Conservation (phyloP, 2,888 invertebrate species). For the Pollenia amentaria region DNA sequence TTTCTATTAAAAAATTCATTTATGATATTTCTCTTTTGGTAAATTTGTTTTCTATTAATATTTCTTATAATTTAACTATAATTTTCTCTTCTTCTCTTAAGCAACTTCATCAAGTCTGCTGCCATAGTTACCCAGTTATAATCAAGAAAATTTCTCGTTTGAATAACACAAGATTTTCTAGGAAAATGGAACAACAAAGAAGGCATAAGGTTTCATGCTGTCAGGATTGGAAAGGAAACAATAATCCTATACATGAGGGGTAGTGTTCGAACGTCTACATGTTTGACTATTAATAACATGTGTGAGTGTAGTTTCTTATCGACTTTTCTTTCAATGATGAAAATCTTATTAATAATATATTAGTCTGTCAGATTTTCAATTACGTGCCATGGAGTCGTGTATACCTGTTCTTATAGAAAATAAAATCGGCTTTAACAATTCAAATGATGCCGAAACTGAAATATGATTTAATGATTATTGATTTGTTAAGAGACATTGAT, state of each 20-base stretch:
- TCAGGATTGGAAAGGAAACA: neutral
- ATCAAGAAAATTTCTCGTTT: conserved; percentile 25
- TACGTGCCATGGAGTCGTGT: neutral
- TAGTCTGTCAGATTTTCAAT: neutral
- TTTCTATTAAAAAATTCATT: no score
- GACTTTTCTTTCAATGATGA: neutral
- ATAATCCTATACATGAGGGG: neutral
- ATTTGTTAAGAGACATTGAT: conserved; percentile 38
- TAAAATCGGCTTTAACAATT: conserved; percentile 25
- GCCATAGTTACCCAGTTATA: conserved; percentile 53
- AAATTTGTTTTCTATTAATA: neutral
- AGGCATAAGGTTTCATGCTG: conserved; percentile 24
- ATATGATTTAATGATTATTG: conserved; percentile 63
- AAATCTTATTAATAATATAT: conserved; percentile 34
- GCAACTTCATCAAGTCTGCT: conserved; percentile 15
- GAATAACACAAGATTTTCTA: conserved; percentile 16
- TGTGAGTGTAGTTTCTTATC: neutral
- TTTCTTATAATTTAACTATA: neutral
- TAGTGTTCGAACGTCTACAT: neutral
- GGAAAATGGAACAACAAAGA: neutral
- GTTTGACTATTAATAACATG: conserved; percentile 4
- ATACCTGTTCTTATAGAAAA: neutral
- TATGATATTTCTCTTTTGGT: neutral
- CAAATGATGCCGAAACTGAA: conserved; percentile 22
- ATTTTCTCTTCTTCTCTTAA: neutral